phyloP scores from a whole-genome alignment of 2,797 vertebrate genomes.

The Helarctos malayanus region DNA sequence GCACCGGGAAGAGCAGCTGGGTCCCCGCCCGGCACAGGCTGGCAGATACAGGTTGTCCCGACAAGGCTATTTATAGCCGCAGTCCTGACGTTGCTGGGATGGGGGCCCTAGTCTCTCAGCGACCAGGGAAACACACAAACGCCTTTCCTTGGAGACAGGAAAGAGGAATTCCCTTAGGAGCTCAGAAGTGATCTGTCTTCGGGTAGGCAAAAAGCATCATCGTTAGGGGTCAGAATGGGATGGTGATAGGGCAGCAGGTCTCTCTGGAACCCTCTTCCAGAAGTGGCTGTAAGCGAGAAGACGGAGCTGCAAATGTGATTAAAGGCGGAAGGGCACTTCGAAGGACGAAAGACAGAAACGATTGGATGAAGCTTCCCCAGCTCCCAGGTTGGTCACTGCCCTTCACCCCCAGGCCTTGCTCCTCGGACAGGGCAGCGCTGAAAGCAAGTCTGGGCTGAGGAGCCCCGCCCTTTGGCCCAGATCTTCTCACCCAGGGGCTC shows the following conservation, averaged over 20 bases:
- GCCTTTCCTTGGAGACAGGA: constrained; percentile 64
- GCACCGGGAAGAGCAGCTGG: background rate
- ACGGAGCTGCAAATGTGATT: background rate
- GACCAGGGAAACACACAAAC: constrained; percentile 33
- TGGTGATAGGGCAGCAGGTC: background rate
- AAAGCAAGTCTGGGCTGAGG: background rate
- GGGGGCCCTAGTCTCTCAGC: constrained; percentile 34
- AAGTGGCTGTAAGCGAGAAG: background rate
- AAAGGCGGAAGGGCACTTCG: background rate
- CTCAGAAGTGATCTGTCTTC: background rate
- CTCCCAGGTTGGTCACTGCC: background rate
- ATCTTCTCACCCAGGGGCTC: too few species aligned
- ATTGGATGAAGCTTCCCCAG: background rate
- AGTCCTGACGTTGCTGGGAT: background rate
- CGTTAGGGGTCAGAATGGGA: background rate
- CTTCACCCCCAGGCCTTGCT: background rate
- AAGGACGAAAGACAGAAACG: background rate
- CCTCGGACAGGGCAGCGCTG: background rate
- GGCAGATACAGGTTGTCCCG: constrained; percentile 31
- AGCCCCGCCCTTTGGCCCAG: background rate
- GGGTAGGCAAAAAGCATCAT: background rate
- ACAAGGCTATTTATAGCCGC: constrained; percentile 76
- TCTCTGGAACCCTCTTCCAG: constrained; percentile 23
- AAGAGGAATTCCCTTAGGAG: constrained; percentile 56
- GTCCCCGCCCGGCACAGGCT: background rate